Percentiles rank a stretch among this genome's conserved stretches.
phyloP scores from a whole-genome alignment of 2,797 vertebrate genomes.

The Tapirus indicus region DNA sequence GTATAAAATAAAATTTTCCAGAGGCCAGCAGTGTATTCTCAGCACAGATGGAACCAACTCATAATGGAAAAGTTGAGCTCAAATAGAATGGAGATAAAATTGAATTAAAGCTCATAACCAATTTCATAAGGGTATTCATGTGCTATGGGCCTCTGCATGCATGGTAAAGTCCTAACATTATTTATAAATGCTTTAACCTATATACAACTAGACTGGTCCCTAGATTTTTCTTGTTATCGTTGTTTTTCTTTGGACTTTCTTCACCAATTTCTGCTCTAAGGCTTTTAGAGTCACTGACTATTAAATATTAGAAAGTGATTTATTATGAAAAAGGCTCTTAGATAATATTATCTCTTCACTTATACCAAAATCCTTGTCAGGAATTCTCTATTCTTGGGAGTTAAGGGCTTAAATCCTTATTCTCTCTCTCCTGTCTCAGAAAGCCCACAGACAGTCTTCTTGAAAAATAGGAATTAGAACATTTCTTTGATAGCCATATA shows the following conservation, averaged over 20 bases:
- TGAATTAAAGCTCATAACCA: background rate
- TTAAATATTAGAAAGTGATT: background rate
- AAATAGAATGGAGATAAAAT: background rate
- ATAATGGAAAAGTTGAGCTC: conserved; percentile 1
- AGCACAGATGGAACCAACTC: background rate
- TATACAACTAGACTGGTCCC: background rate
- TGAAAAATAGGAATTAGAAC: background rate
- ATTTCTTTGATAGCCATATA: background rate
- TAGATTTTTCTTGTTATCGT: background rate
- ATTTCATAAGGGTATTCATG: background rate
- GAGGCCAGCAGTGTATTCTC: background rate
- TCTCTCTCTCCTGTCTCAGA: background rate
- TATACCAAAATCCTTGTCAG: background rate
- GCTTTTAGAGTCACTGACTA: background rate
- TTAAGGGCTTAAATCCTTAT: background rate
- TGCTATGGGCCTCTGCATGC: background rate
- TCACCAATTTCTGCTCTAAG: background rate
- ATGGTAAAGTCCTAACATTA: background rate
- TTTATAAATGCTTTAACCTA: background rate
- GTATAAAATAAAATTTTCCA: background rate
- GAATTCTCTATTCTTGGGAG: background rate
- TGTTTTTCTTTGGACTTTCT: background rate
- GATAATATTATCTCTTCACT: background rate
- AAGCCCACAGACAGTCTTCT: background rate
- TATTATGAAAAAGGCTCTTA: background rate